Evolutionary conservation across 2,888 invertebrate genomes (phyloP), one percentile per base, ranked within the genome.

Genomic region (Leptarthrus brevirostris): DNA sequence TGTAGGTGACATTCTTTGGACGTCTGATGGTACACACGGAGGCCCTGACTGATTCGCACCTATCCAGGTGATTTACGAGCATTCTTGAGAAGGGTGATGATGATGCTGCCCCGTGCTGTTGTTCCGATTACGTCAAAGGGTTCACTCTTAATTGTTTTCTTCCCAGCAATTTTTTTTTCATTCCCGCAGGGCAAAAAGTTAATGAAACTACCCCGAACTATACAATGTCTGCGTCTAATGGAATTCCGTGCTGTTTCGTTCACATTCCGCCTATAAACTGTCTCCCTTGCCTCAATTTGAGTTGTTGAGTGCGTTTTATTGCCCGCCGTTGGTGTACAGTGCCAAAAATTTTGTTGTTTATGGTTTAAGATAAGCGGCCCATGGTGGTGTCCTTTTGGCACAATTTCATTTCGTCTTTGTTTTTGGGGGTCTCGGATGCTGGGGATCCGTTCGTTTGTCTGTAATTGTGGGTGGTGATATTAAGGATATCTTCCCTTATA

Each of bases 41-140:
- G 64, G 53, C 66, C 64, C 52, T 73, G 73, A 73, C 64, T 64
- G 73, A 73, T 73, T 73, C 66, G 53, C 64, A 73, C 73, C 73
- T 73, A 73, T 73, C 66, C 36, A 53, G 40, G 54, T 73, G 73
- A 73, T 73, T 73, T 73, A 73, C 40, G 64, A 64, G n/a, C 34
- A 16, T 14, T 49, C 6, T 22, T 52, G 36, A 34, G 12, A 16
- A 5, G 47, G 66, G 44, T 64, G 64, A 20, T 44, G 30, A n/a
- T n/a, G n/a, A n/a, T n/a, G n/a, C n/a, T n/a, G n/a, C n/a, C n/a
- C n/a, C n/a, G n/a, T n/a, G n/a, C n/a, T n/a, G n/a, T n/a, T n/a
- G n/a, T n/a, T n/a, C n/a, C n/a, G n/a, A n/a, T n/a, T n/a, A n/a
- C n/a, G n/a, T n/a, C n/a, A n/a, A n/a, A n/a, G 8, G 30, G 8